phyloP scores from a whole-genome alignment of 2,113 vertebrate genomes.

The Trochalopteron elliotii region DNA sequence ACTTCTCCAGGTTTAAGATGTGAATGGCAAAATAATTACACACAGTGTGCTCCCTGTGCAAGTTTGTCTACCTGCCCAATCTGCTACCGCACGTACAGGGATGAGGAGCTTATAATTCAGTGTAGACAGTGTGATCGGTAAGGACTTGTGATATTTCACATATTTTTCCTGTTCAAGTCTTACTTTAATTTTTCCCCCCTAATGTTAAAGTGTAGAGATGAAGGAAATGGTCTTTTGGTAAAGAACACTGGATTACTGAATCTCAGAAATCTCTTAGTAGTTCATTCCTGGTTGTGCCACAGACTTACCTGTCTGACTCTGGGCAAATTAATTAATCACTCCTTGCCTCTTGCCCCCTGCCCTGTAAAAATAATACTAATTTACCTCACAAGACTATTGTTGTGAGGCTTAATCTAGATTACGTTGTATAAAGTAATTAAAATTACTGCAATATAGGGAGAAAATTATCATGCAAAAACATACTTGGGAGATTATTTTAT shows the following conservation, averaged over 20 bases:
- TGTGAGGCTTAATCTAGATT: background rate
- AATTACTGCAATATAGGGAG: background rate
- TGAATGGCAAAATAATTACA: constrained; percentile 97
- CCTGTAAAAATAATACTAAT: background rate
- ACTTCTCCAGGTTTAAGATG: constrained; percentile 87
- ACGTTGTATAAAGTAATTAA: background rate
- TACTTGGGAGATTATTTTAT: background rate
- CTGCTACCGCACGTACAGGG: constrained; percentile 82
- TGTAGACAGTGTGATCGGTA: constrained; percentile 95
- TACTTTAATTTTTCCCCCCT: background rate
- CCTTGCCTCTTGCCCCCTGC: background rate
- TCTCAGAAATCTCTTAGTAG: background rate
- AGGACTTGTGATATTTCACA: background rate
- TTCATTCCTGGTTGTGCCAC: background rate
- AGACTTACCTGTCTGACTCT: background rate
- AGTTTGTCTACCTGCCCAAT: constrained; percentile 87
- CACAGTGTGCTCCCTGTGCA: constrained; percentile 90
- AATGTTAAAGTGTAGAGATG: background rate
- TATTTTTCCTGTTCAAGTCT: background rate
- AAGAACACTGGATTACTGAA: background rate
- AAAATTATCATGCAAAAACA: background rate
- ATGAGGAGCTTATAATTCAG: constrained; percentile 92
- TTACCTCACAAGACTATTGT: background rate
- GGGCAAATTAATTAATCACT: background rate
- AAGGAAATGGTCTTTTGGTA: constrained; percentile 6